These are phyloP conservation scores for Malurus cyaneus DNA, from an alignment of 2,113 vertebrate genomes.

Conservation along the genomic window DNA sequence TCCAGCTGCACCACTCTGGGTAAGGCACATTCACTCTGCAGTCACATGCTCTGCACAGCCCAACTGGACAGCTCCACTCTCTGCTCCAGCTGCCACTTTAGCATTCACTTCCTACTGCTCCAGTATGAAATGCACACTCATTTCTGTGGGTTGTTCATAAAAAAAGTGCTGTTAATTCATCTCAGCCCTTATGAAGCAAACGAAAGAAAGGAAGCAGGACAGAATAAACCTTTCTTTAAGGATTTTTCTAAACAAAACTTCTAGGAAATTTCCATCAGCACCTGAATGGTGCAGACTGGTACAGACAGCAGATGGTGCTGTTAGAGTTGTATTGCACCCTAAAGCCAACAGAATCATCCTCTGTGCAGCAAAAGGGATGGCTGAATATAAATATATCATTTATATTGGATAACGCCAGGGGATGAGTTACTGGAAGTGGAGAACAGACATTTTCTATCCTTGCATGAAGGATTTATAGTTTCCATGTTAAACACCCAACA, in stretches of 20 bases:
- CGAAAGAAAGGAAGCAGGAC: neutral
- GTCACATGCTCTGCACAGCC: rapidly evolving
- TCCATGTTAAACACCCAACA: neutral
- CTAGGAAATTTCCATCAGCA: neutral
- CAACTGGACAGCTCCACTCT: neutral
- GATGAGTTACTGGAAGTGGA: neutral
- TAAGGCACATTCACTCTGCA: neutral
- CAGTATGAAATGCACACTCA: neutral
- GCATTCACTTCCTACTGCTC: neutral
- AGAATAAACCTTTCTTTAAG: neutral
- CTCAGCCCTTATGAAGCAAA: neutral
- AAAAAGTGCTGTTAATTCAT: neutral
- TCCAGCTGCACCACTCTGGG: neutral
- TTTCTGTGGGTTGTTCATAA: neutral
- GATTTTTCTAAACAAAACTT: neutral
- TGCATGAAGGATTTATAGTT: neutral
- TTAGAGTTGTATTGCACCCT: neutral
- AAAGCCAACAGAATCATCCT: neutral
- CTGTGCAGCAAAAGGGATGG: neutral
- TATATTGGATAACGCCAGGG: neutral
- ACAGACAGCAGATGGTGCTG: constrained; percentile 42
- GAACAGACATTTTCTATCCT: neutral
- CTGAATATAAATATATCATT: neutral
- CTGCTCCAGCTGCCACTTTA: neutral
- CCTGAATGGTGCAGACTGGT: neutral